Base-by-base conservation (phyloP, 2,888 invertebrate genomes). In the Dichetophora obliterata region DNA sequence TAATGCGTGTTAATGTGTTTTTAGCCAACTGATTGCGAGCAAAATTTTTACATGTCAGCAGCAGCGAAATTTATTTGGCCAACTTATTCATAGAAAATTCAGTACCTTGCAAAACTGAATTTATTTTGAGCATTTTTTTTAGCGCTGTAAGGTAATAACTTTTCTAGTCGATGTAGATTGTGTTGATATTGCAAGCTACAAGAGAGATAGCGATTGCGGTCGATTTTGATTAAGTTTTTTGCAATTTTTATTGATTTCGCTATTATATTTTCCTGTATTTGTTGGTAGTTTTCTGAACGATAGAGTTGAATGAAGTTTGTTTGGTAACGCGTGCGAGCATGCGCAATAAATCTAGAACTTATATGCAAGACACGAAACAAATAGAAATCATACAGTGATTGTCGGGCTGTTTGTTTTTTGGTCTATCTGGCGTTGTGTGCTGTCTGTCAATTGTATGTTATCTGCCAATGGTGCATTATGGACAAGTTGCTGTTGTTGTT, bases 161-260 rank as follows among this genome's bases (percentile, higher is more conserved):
- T 43, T 43, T 43, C 11, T 43, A 43, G 43, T 43, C 43, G 11
- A 43, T 43, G 43, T 14, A 43, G 14, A 43, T 43, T 43, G 43
- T 43, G 43, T 43, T 43, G 43, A 1, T 11, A 43, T 14, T 43
- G 14, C 43, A 11, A 43, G 43, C 54, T 54, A 22, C 19, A 19
- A 19, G 63, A 14, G 14, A 19, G 63, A 14, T 34, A n/a, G 5
- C 48, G 68, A 52, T 70, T 70, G 22, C 31, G n/a, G 31, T 70
- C 70, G 70, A 54, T 34, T 54, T 70, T 52, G 54, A 54, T 54
- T 68, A 8, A 14, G 50, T 52, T 68, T 52, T n/a, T 52, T 52
- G 31, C 31, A 50, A 68, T 50, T 52, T 66, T 68, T 52, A 68
- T 52, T 68, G 68, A 68, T 68, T 52, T 52, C 0, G 19, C 37